These are phyloP conservation scores for Hydroisotoma schaefferi DNA, from an alignment of 2,888 invertebrate species.

Conservation along the genomic window DNA sequence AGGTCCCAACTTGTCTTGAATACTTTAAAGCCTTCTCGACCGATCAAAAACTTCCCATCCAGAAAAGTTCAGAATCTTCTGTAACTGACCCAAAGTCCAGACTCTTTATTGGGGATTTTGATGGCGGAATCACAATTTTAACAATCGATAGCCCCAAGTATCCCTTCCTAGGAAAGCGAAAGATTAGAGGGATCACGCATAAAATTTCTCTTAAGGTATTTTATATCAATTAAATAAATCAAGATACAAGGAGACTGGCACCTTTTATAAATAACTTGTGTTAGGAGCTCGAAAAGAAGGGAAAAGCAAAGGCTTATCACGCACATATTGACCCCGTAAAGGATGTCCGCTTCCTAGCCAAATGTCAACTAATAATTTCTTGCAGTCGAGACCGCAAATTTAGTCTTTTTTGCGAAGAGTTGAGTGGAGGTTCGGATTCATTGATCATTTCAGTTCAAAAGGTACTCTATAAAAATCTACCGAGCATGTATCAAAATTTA, in stretches of 20 bases:
- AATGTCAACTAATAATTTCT: conserved; percentile 32
- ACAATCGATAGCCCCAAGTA: conserved; percentile 19
- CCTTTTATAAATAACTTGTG: not conserved
- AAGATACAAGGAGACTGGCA: conserved; percentile 3
- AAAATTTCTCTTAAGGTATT: conserved; percentile 10
- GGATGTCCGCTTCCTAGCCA: conserved; percentile 29
- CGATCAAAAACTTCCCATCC: not conserved
- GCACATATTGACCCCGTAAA: conserved; percentile 35
- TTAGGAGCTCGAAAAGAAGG: not conserved
- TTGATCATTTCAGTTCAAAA: conserved; percentile 36
- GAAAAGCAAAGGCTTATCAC: conserved; percentile 26
- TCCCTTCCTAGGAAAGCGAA: conserved; percentile 32
- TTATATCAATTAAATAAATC: not conserved
- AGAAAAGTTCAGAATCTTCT: not conserved
- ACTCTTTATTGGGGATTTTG: conserved; percentile 38
- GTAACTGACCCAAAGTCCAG: too few relatives aligned
- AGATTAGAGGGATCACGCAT: conserved; percentile 37
- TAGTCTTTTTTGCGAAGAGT: conserved; percentile 40
- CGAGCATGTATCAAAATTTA: too few relatives aligned
- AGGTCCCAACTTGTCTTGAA: conserved; percentile 27
- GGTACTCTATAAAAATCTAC: conserved; percentile 10
- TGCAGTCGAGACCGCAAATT: conserved; percentile 41
- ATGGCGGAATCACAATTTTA: conserved; percentile 39
- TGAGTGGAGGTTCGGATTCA: conserved; percentile 30
- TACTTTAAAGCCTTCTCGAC: not conserved